Base-by-base conservation (phyloP, 2,888 invertebrate genomes). In the Drosophila multiciliata region DNA sequence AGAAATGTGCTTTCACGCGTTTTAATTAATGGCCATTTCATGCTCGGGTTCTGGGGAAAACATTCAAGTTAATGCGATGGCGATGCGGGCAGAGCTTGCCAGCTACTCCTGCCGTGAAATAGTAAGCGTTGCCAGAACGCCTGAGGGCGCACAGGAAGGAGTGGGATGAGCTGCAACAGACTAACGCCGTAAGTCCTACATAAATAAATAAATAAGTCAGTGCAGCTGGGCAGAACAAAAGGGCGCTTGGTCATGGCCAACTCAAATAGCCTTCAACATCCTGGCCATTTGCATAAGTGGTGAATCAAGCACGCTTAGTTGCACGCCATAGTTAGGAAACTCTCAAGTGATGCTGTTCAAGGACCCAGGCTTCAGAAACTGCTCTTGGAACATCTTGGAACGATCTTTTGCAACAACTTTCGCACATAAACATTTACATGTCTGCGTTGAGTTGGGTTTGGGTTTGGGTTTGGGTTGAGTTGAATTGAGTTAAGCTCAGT, bases 191-290 rank as follows among this genome's bases (percentile, higher is more conserved):
- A 76, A 83, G 80, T 80, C 63, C 60, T 53, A 62, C 17, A 26
- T 38, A 38, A 45, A 67, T 79, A 67, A 80, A 76, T 83, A 73
- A 59, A 54, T 58, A 54, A 73, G 58, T 58, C 55, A 57, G 54
- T 73, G 55, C 73, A 73, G 50, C 55, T 72, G 70, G 23, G 23
- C 40, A 40, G 26, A 71, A 45, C 17, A 45, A 49, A 48, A 35
- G 42, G 53, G 8, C n/a, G 45, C 23, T 45, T 45, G 3, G 17
- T 36, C 36, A n/a, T n/a, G 12, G n/a, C n/a, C 12, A 12, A 45
- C 45, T 8, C 15, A 45, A 45, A 45, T 23, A 23, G 15, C 15
- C 0, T 15, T 38, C n/a, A 1, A 17, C 20, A 6, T 60, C 29
- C 15, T 20, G 26, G 15, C 40, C 68, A 42, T 69, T 59, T 40